Base-by-base conservation (phyloP, 1,140 invertebrate species). In the Carcinoscorpius rotundicauda region DNA sequence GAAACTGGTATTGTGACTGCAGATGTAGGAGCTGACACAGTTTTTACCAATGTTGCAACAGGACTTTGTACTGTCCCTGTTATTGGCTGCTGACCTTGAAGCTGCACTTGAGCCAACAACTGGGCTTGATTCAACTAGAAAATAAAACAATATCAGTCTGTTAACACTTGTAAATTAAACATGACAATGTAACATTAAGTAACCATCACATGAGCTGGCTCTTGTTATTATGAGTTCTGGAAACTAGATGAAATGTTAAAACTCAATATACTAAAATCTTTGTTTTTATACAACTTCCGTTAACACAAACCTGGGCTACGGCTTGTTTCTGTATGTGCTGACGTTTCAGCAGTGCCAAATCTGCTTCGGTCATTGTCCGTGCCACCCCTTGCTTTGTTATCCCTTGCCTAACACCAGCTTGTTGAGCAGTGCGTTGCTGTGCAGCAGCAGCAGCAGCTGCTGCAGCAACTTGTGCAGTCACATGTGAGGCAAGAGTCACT, bases 291-390 rank as follows among this genome's bases (percentile, higher is more conserved):
- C 49, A 59, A 8, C 11, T 59, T 59, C 11, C 58, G n/a, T 59
- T n/a, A 59, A 9, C 4, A 53, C 56, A 3, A 60, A 29, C 29
- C 53, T 61, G 50, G 11, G 65, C 61, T 62, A 64, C 52, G 9
- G 63, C 61, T 57, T 65, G 67, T 11, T 84, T 81, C 63, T 82
- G 82, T 56, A 82, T 71, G 66, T 87, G 85, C 11, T 83, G 78
- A 4, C 68, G 9, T 69, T 88, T 87, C 0, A 89, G 74, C 11
- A 89, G 66, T 6, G 83, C 81, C 79, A 89, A 83, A 72, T 89
- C 87, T 48, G 81, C 79, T 29, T 87, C 84, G 0, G 85, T 81
- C 57, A 75, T 71, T 10, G 82, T 80, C 61, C 80, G 81, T 66
- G 76, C 80, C 62, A 76, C 79, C 49, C 71, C 77, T 70, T 80